Percentiles rank a stretch among this genome's conserved stretches.
phyloP scores from a whole-genome alignment of 2,888 invertebrate genomes.

The Trichogramma dendrolimi region DNA sequence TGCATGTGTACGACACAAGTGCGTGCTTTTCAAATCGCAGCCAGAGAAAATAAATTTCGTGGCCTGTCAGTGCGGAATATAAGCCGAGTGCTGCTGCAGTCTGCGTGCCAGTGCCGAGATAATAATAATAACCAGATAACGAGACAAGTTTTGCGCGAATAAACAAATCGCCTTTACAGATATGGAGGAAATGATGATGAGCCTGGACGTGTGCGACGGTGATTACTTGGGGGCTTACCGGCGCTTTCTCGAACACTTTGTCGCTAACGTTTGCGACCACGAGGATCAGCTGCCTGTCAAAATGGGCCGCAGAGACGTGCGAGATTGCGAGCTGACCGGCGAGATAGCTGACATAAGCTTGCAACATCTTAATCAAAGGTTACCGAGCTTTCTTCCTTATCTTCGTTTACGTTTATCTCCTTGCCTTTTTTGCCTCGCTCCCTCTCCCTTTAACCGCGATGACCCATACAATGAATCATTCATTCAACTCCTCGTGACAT shows the following conservation, averaged over 20 bases:
- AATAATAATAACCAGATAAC: not conserved
- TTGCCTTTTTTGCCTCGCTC: not conserved
- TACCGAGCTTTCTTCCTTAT: conserved; percentile 39
- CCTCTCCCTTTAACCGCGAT: no score
- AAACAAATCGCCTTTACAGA: no score
- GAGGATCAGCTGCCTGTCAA: conserved; percentile 72
- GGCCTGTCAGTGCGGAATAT: no score
- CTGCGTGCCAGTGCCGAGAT: not conserved
- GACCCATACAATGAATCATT: no score
- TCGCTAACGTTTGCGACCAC: conserved; percentile 65
- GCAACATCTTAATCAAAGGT: conserved; percentile 75
- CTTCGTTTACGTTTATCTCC: not conserved
- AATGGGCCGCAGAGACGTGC: conserved; percentile 66
- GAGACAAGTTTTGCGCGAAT: not conserved
- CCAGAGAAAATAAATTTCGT: no score
- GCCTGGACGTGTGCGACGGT: conserved; percentile 50
- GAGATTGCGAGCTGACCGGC: conserved; percentile 67
- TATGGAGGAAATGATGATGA: conserved; percentile 14
- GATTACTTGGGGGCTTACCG: conserved; percentile 68
- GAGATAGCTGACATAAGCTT: conserved; percentile 73
- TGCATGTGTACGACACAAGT: no score
- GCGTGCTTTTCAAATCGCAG: no score
- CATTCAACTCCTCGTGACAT: no score
- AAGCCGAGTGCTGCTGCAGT: not conserved
- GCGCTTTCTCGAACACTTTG: conserved; percentile 70